Evolutionary conservation across 2,888 invertebrate species (phyloP).

Genomic region (Torymus auratus): DNA sequence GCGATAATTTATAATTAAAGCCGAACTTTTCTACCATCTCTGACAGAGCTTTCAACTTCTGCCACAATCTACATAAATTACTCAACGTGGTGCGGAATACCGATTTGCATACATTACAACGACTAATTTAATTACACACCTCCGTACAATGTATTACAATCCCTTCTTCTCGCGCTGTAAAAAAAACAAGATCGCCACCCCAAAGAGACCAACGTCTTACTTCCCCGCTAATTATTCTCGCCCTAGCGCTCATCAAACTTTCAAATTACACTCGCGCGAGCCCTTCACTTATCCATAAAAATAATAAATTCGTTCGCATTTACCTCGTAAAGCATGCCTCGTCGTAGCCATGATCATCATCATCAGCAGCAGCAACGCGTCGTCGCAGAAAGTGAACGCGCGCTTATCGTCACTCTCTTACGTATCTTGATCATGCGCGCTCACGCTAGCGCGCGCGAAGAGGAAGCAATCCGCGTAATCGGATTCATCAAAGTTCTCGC

Average conservation of each 20-base stretch:
- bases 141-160: not conserved
- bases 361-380: not conserved
- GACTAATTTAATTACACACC: conserved; percentile 1
- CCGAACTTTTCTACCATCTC: no score
- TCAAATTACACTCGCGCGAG: conserved; percentile 15
- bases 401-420: conserved; percentile 46
- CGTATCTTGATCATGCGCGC: conserved; percentile 54
- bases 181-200: no score
- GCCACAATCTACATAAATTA: not conserved
- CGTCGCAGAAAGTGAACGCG: conserved; percentile 32
- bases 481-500: conserved; percentile 13
- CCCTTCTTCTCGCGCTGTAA: not conserved
- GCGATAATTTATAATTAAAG: no score
- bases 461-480: conserved; percentile 9
- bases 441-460: not conserved
- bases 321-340: conserved; percentile 22
- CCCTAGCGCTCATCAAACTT: conserved; percentile 5
- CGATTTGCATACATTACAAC: not conserved
- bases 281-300: no score
- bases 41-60: not conserved
- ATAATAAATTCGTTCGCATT: conserved; percentile 3
- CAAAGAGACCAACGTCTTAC: no score
- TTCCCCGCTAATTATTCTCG: no score
- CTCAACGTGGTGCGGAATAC: not conserved
- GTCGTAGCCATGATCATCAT: no score